Evolutionary conservation across 1,140 invertebrate genomes (phyloP).

Genomic region (Drosophila willistoni): DNA sequence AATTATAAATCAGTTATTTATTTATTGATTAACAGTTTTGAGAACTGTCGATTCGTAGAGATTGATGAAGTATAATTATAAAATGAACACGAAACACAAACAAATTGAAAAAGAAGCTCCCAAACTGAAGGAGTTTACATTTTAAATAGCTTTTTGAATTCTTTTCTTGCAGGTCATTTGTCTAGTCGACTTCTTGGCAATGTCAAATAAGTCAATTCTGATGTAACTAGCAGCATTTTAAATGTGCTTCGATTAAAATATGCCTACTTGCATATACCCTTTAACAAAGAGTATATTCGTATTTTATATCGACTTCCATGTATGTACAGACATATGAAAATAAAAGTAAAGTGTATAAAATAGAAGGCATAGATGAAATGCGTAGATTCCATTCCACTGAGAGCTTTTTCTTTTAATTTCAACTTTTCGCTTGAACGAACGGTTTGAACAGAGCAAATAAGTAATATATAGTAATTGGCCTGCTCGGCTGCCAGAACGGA

Average conservation of each 20-base stretch:
- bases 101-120: too few relatives aligned
- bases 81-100: too few relatives aligned
- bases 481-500: conserved; percentile 47
- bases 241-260: background rate
- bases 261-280: background rate
- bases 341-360: background rate
- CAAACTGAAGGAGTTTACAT: too few relatives aligned
- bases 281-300: too few relatives aligned
- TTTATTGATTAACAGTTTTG: too few relatives aligned
- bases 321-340: too few relatives aligned
- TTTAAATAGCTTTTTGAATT: too few relatives aligned
- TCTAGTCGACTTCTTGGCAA: background rate
- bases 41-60: too few relatives aligned
- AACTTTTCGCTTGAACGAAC: conserved; percentile 53
- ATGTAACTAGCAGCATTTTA: background rate
- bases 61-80: too few relatives aligned
- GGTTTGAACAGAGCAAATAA: conserved; percentile 44
- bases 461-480: conserved; percentile 49
- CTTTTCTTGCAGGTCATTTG: conserved; percentile 1
- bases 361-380: conserved; percentile 2
- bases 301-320: too few relatives aligned
- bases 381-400: conserved; percentile 1
- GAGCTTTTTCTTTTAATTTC: conserved; percentile 20
- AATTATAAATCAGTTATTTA: too few relatives aligned
- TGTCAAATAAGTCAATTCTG: background rate